Evolutionary conservation across 1,140 invertebrate species (phyloP), one percentile per base, ranked within the genome.

Genomic region (Apis florea): DNA sequence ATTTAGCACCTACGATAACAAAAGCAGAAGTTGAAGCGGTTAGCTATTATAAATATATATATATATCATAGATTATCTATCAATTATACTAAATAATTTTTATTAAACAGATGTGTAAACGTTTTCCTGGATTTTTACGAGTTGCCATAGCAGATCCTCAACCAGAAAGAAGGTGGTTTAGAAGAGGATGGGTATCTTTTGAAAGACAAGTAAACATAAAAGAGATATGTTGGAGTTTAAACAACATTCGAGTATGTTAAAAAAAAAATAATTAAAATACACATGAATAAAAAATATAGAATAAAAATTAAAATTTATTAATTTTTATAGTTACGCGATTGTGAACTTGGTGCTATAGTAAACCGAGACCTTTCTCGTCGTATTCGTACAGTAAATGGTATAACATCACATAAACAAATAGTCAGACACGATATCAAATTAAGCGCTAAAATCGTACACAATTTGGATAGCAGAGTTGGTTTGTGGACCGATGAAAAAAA

Each of bases 201-300:
- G 97, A 98, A 87, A 94, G 98, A 59, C 96, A 98, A 90, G 98
- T 99, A 12, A 99, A 99, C 92, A 99, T 99, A 82, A 99, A 99
- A 92, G 98, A 99, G 93, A 99, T 99, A 80, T 99, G 99, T 92
- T 99, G 98, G 98, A 98, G 98, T 92, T 95, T 99, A 15, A 99
- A 99, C 90, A 99, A 98, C 89, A 98, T 99, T 82, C 94, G 98
- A 88, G 97, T 98, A 93, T 83, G 83, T 83, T 53, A 17, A 40
- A 67, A 2, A 40, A 67, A 2, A 9, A 17, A 56, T 2, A 8
- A 15, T 5, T 76, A 67, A 24, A n/a, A 64, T 31, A 9, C 58
- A 26, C 78, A 8, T 76, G 51, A 26, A 11, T 0, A 26, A 11
- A 0, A 17, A 19, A 53, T 11, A n/a, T 17, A 49, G 0, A 17